phyloP scores from a whole-genome alignment of 2,888 invertebrate species.

The Eupelmus urozonus region DNA sequence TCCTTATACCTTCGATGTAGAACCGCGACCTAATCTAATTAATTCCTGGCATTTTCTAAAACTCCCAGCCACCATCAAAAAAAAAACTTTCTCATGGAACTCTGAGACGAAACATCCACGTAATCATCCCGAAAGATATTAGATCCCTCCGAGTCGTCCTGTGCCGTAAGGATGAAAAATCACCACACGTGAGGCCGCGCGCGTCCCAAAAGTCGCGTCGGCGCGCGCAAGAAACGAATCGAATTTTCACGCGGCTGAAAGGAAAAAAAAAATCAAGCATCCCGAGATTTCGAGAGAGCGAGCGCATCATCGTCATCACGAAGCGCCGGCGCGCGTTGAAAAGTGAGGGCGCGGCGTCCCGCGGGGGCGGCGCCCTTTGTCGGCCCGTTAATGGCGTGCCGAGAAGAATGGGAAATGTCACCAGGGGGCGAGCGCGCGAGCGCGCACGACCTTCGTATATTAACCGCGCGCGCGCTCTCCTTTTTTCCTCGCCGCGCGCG shows the following conservation, averaged over 20 bases:
- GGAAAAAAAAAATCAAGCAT: neutral
- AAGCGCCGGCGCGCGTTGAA: conserved; percentile 58
- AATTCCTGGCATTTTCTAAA: conserved; percentile 40
- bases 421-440: conserved; percentile 72
- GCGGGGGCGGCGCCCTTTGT: conserved; percentile 76
- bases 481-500: conserved; percentile 66
- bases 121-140: conserved; percentile 49
- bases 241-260: conserved; percentile 50
- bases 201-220: conserved; percentile 22
- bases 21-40: conserved; percentile 48
- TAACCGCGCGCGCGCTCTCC: no score
- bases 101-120: neutral
- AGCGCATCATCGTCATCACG: neutral
- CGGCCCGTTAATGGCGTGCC: conserved; percentile 74
- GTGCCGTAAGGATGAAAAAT: conserved; percentile 46
- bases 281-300: neutral
- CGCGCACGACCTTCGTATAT: conserved; percentile 70
- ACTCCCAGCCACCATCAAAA: neutral
- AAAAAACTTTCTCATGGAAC: conserved; percentile 37
- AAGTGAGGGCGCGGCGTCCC: conserved; percentile 69
- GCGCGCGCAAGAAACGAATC: conserved; percentile 48
- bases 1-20: no score
- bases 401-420: conserved; percentile 77
- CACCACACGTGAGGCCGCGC: conserved; percentile 1
- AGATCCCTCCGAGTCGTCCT: neutral